These are phyloP conservation scores for Onychostruthus taczanowskii DNA, from an alignment of 2,113 vertebrate species.

Conservation along the genomic window DNA sequence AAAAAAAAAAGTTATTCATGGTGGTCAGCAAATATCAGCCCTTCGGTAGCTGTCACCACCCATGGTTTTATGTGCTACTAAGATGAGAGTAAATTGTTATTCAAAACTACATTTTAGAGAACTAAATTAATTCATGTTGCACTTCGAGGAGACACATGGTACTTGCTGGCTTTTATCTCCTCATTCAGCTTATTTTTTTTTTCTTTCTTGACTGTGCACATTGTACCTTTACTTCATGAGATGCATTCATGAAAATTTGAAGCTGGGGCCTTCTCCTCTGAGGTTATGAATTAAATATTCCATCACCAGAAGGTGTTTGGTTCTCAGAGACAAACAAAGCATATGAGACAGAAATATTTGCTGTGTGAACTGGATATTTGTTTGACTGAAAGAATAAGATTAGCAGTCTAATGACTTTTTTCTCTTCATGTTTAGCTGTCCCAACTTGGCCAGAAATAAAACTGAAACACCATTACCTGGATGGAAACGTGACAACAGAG, in stretches of 20 bases:
- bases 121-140: neutral
- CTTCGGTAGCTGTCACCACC: neutral
- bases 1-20: neutral
- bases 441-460: conserved; percentile 90
- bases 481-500: conserved; percentile 27
- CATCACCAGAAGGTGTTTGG: neutral
- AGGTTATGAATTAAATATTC: neutral
- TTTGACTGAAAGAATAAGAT: neutral
- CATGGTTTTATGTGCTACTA: neutral
- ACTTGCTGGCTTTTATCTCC: neutral
- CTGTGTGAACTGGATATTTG: neutral
- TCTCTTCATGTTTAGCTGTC: conserved; percentile 81
- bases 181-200: neutral
- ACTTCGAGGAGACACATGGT: neutral
- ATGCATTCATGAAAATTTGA: neutral
- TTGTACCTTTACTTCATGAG: neutral
- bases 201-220: neutral
- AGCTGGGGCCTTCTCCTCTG: neutral
- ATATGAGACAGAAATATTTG: neutral
- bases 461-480: conserved; percentile 19
- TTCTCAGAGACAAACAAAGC: neutral
- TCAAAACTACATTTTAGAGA: neutral
- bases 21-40: neutral
- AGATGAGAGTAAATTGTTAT: neutral
- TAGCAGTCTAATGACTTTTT: neutral